Evolutionary conservation across 2,113 vertebrate genomes (phyloP), one percentile per base, ranked within the genome.

Genomic region (Heterotilapia buettikoferi): DNA sequence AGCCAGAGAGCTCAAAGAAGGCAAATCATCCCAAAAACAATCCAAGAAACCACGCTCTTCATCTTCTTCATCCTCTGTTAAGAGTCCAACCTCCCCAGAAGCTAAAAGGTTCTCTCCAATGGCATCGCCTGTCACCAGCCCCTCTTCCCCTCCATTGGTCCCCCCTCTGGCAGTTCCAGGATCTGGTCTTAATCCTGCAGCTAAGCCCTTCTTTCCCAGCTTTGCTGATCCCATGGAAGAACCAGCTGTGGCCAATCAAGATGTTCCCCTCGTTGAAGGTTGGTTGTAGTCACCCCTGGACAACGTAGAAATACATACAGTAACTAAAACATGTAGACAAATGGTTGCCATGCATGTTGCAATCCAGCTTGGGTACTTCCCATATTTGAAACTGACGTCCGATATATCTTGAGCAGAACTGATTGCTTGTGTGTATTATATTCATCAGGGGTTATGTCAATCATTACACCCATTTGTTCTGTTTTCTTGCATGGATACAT

Each of bases 191-290:
- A 97, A 97, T 81, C 96, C 97, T 9, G 78, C 96, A 19, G 97
- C 97, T 31, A 96, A 95, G 19, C 97, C 97, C 8, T 97, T 97
- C 91, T 96, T 97, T 90, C 97, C 97, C 78, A 96, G 94, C 88
- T 96, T 96, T 88, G 89, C 93, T 24, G 96, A 97, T 73, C 43
- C 93, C 18, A 19, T 80, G 85, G 96, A 96, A 54, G 89, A 92
- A 50, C 91, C 86, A 19, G 45, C 87, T 11, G 90, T 53, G 66
- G 82, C 80, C 81, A 86, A 85, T 92, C 29, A 86, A 73, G 89
- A 89, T 57, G 63, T 83, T 86, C 84, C 91, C 61, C 40, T 52
- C 66, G 86, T 84, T 63, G 95, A 97, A 97, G 97, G 97, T 97
- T 97, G 94, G 97, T 97, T 95, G 88, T 79, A 90, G 95, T 91